Conservation (phyloP, 2,888 invertebrate genomes). For the Busseola fusca region DNA sequence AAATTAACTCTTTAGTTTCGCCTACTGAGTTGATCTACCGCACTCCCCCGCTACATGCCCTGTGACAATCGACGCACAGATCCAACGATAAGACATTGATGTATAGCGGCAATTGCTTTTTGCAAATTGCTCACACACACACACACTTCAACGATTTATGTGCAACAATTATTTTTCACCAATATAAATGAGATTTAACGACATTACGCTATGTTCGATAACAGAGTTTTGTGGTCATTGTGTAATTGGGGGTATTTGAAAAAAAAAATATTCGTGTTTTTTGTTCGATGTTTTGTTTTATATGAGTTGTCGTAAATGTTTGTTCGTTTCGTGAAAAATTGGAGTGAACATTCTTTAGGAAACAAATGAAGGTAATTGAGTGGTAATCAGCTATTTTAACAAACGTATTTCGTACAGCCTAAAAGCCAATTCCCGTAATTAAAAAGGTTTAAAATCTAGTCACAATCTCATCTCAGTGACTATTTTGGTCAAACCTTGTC, state of each 20-base stretch:
- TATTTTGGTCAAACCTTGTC: no score
- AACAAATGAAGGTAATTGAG: conserved; percentile 9
- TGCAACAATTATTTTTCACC: conserved; percentile 77
- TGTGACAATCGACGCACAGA: conserved; percentile 78
- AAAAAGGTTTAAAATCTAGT: no score
- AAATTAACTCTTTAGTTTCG: neutral
- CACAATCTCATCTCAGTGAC: no score
- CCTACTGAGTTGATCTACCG: conserved; percentile 27
- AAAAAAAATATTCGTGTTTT: conserved; percentile 25
- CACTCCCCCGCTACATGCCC: conserved; percentile 19
- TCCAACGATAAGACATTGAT: conserved; percentile 83
- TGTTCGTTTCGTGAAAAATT: conserved; percentile 16
- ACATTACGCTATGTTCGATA: conserved; percentile 60
- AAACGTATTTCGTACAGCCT: neutral
- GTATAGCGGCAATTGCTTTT: conserved; percentile 83
- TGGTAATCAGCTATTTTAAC: conserved; percentile 8
- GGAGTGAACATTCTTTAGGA: conserved; percentile 12
- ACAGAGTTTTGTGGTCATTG: conserved; percentile 53
- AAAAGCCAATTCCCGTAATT: neutral
- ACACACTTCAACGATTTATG: conserved; percentile 74
- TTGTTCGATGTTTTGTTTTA: conserved; percentile 22
- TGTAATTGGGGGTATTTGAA: conserved; percentile 46
- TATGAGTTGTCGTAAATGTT: conserved; percentile 32
- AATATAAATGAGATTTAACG: conserved; percentile 67
- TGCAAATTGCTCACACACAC: conserved; percentile 80